Percentiles rank a stretch among this genome's conserved stretches.
phyloP scores from a whole-genome alignment of 1,140 invertebrate genomes.

The Diabrotica undecimpunctata region DNA sequence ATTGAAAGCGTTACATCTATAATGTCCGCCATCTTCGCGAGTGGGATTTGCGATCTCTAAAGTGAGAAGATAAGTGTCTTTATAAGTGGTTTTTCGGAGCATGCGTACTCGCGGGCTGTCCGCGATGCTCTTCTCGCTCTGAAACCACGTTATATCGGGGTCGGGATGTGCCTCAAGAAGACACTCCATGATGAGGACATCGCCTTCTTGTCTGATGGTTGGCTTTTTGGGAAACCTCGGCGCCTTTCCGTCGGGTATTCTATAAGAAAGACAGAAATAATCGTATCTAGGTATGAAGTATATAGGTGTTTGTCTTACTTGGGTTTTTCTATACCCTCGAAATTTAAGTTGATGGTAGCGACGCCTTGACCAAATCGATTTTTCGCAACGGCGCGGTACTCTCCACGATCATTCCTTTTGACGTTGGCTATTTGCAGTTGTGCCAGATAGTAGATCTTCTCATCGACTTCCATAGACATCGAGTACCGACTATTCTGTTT shows the following conservation, averaged over 20 bases:
- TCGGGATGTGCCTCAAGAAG: conserved; percentile 90
- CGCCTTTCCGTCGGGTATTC: conserved; percentile 91
- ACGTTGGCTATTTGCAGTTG: conserved; percentile 81
- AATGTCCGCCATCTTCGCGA: conserved; percentile 93
- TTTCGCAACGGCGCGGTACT: conserved; percentile 88
- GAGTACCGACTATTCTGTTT: conserved; percentile 74
- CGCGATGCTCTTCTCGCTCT: conserved; percentile 76
- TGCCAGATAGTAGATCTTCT: conserved; percentile 85
- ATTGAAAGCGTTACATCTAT: conserved; percentile 98
- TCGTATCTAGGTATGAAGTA: conserved; percentile 15
- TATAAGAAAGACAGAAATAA: conserved; percentile 48
- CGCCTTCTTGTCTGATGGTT: conserved; percentile 92
- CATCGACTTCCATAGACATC: conserved; percentile 76
- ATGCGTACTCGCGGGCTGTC: conserved; percentile 82
- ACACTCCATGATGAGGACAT: conserved; percentile 93
- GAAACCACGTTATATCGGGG: conserved; percentile 94
- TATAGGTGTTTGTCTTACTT: conserved; percentile 62
- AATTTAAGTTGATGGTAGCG: conserved; percentile 94
- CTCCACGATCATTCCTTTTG: conserved; percentile 80
- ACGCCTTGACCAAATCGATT: conserved; percentile 89
- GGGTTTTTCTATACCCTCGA: conserved; percentile 82
- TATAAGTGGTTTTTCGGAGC: conserved; percentile 77
- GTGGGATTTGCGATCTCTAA: conserved; percentile 93
- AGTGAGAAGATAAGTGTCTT: conserved; percentile 86
- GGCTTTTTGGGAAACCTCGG: conserved; percentile 97